Evolutionary conservation across 1,140 invertebrate genomes (phyloP).

Genomic region (Zaprionus capensis): DNA sequence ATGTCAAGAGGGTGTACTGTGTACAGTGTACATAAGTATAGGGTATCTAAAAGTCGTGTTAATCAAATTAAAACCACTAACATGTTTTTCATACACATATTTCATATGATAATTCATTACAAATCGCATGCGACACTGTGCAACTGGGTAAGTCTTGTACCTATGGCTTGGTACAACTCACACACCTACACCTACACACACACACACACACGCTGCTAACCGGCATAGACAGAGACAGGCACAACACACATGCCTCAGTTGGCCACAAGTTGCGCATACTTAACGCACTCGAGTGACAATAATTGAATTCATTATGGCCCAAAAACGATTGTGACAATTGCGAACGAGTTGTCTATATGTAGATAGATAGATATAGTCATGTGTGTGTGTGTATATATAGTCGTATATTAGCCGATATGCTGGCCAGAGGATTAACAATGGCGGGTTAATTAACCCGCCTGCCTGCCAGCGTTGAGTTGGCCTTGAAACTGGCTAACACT

Average conservation of each 20-base stretch:
- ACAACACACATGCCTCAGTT: conserved; percentile 34
- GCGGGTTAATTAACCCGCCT: conserved; percentile 74
- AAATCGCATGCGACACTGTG: not conserved
- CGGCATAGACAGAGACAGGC: not conserved
- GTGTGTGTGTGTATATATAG: conserved; percentile 12
- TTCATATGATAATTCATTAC: not conserved
- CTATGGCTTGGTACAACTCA: not conserved
- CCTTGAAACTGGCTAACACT: conserved; percentile 49
- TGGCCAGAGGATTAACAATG: conserved; percentile 76
- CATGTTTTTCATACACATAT: not conserved
- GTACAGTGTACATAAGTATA: not conserved
- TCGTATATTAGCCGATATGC: conserved; percentile 59
- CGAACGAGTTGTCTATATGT: conserved; percentile 47
- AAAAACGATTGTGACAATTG: conserved; percentile 52
- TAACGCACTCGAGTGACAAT: conserved; percentile 82
- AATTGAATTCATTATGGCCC: conserved; percentile 80
- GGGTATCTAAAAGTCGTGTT: not conserved
- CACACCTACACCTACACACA: not conserved
- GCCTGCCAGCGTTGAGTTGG: conserved; percentile 59
- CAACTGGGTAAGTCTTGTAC: conserved; percentile 15
- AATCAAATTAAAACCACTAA: not conserved
- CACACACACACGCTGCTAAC: not conserved
- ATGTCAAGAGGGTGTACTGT: too few species aligned
- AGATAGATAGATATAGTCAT: conserved; percentile 7
- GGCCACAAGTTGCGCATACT: conserved; percentile 71